A percentile compares a stretch with the other conserved stretches of the same genome.
phyloP scores from a whole-genome alignment of 2,797 vertebrate species.

The Leptoclinus maculatus region DNA sequence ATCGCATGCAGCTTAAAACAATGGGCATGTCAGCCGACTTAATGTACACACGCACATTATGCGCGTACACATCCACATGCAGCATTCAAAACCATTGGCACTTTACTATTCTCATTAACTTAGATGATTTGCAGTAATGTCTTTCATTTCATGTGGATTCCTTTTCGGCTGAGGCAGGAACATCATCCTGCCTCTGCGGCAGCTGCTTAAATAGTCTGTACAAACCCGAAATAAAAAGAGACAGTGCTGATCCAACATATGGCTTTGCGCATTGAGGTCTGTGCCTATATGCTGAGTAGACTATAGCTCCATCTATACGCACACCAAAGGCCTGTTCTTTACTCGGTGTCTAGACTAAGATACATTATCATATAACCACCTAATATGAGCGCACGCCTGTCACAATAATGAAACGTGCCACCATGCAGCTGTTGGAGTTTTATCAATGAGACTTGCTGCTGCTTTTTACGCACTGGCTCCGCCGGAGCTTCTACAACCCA shows the following conservation, averaged over 20 bases:
- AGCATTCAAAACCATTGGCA: constrained; percentile 47
- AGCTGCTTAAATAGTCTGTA: background rate
- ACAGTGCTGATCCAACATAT: constrained; percentile 56
- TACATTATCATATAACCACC: background rate
- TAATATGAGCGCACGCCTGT: constrained; percentile 18
- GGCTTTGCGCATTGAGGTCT: constrained; percentile 62
- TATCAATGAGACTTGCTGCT: constrained; percentile 72
- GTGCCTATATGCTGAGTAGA: constrained; percentile 5
- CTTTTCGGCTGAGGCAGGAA: background rate
- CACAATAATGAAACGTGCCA: constrained; percentile 44
- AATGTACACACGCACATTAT: background rate
- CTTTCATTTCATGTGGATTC: background rate
- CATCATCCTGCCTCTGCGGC: background rate
- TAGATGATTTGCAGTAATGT: constrained; percentile 15
- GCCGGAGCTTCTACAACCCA: constrained; percentile 20
- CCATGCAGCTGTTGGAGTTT: constrained; percentile 62
- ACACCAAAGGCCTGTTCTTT: background rate
- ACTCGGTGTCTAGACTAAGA: constrained; percentile 28
- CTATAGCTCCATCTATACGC: background rate
- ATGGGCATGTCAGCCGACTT: constrained; percentile 29
- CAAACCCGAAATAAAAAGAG: background rate
- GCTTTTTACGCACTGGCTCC: constrained; percentile 71
- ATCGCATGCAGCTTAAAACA: constrained; percentile 53
- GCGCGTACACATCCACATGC: constrained; percentile 17
- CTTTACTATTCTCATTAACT: constrained; percentile 4